phyloP scores from a whole-genome alignment of 2,113 vertebrate genomes.

The Callithrix jacchus region DNA sequence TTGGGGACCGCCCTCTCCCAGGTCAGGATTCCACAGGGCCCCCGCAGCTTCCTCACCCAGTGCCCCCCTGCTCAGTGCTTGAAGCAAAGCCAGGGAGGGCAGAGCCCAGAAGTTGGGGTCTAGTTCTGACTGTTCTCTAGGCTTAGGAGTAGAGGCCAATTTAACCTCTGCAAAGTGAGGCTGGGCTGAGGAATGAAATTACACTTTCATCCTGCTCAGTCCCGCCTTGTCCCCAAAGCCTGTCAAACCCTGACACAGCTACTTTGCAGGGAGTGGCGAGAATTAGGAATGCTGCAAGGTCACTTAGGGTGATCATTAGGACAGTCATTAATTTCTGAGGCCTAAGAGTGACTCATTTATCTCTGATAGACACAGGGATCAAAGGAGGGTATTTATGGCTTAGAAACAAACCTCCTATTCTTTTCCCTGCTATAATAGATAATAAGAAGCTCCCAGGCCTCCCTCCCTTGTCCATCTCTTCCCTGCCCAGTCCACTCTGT shows the following conservation, averaged over 20 bases:
- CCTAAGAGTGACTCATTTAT: slow-evolving; percentile 56
- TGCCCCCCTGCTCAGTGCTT: too few relatives aligned
- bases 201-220: background rate
- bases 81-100: background rate
- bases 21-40: background rate
- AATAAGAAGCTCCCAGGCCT: slow-evolving; percentile 18
- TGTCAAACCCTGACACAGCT: background rate
- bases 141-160: background rate
- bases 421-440: slow-evolving; percentile 42
- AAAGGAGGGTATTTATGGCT: slow-evolving; percentile 56
- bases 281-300: background rate
- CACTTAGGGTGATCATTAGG: slow-evolving; percentile 49
- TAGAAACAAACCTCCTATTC: slow-evolving; percentile 57
- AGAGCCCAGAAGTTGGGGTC: background rate
- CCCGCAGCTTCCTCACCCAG: background rate
- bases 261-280: background rate
- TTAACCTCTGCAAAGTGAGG: background rate
- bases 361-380: slow-evolving; percentile 49
- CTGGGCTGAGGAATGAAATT: background rate
- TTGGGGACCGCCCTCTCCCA: too few relatives aligned
- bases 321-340: slow-evolving; percentile 51
- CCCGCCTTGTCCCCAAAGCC: background rate
- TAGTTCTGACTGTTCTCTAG: background rate
- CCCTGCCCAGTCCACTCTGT: background rate
- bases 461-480: background rate